phyloP scores from a whole-genome alignment of 2,888 invertebrate species.

The Sinotaia quadrata region DNA sequence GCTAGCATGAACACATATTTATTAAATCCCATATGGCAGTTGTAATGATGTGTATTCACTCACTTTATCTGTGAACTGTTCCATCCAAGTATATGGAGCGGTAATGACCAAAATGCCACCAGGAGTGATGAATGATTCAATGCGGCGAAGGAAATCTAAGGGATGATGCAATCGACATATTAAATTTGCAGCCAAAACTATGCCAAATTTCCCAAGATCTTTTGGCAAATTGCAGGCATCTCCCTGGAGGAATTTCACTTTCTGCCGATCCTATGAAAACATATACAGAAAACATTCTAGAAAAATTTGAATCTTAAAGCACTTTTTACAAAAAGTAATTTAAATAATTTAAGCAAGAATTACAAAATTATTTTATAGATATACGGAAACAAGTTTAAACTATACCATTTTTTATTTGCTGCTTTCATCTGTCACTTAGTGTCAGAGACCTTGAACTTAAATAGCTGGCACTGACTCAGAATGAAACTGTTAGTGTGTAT shows the following conservation, averaged over 20 bases:
- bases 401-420: too few relatives aligned
- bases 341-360: too few relatives aligned
- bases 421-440: too few relatives aligned
- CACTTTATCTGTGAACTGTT: slow-evolving; percentile 68
- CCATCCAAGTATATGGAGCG: slow-evolving; percentile 69
- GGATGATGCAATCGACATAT: slow-evolving; percentile 68
- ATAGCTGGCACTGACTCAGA: too few relatives aligned
- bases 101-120: slow-evolving; percentile 69
- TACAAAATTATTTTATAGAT: too few relatives aligned
- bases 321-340: too few relatives aligned
- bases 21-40: too few relatives aligned
- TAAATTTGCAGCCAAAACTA: slow-evolving; percentile 69
- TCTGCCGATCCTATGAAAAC: slow-evolving; percentile 48
- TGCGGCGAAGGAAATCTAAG: slow-evolving; percentile 59
- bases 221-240: slow-evolving; percentile 68
- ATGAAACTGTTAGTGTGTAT: too few relatives aligned
- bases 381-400: too few relatives aligned
- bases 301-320: not conserved
- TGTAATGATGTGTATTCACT: not conserved
- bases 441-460: too few relatives aligned
- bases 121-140: slow-evolving; percentile 60
- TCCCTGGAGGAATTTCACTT: slow-evolving; percentile 62
- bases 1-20: too few relatives aligned
- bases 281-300: not conserved
- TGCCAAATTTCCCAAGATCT: slow-evolving; percentile 67